A percentile compares a stretch with the other conserved stretches of the same genome.
phyloP scores from a whole-genome alignment of 2,113 vertebrate species.

The Hemiprocne comata region DNA sequence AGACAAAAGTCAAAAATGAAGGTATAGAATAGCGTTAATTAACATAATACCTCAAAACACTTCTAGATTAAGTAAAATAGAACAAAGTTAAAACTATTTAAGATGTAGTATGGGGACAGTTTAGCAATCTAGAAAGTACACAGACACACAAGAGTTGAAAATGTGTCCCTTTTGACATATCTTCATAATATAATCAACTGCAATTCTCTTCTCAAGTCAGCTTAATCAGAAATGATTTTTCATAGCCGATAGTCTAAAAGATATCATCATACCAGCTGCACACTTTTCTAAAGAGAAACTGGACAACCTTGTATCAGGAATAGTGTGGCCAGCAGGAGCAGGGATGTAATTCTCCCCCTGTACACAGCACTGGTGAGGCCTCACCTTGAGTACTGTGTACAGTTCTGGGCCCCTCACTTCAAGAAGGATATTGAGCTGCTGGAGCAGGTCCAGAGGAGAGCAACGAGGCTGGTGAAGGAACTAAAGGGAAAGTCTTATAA shows the following conservation, averaged over 20 bases:
- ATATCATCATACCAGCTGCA: conserved; percentile 2
- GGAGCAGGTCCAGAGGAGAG: too few relatives aligned
- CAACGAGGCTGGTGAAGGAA: too few relatives aligned
- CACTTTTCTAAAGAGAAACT: conserved; percentile 25
- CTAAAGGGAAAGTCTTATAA: too few relatives aligned
- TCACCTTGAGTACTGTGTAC: too few relatives aligned
- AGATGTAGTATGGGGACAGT: background rate
- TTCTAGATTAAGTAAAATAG: background rate
- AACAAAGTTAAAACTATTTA: background rate
- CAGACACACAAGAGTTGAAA: background rate
- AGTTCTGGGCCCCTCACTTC: too few relatives aligned
- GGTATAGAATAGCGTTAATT: background rate
- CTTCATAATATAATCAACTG: background rate
- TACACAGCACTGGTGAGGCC: too few relatives aligned
- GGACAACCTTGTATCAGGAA: too few relatives aligned
- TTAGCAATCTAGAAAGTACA: background rate
- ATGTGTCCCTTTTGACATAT: background rate
- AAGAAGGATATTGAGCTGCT: too few relatives aligned
- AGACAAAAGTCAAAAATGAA: background rate
- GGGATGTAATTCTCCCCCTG: too few relatives aligned
- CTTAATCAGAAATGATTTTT: conserved; percentile 52
- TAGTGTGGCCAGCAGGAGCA: too few relatives aligned
- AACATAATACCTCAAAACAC: background rate
- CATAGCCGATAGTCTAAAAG: conserved; percentile 1
- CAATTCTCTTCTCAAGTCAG: background rate